Base-by-base conservation (phyloP, 2,797 vertebrate species). In the Siniperca obscura region DNA sequence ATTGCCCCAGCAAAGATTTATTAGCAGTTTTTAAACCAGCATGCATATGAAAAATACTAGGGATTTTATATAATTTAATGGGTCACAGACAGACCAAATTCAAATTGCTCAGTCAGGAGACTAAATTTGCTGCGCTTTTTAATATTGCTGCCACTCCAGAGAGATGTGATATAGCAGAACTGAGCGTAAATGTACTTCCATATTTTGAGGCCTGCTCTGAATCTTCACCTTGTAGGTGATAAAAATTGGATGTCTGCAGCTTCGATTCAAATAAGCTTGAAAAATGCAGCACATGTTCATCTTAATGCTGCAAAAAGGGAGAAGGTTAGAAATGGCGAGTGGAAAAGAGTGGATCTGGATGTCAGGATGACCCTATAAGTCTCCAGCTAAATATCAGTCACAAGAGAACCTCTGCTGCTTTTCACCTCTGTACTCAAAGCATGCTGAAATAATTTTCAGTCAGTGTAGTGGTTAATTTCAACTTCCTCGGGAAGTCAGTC, bases 31-130 rank as follows among this genome's bases (percentile, higher is more conserved):
- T 91, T 78, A 83, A 78, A 62, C 79, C 70, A 44, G 74, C 74
- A 91, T 89, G 82, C 79, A 91, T 85, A 86, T 91, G 80, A 89
- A 87, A 90, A 90, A 92, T 91, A 91, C 82, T 90, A 77, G 74
- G 74, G 82, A 90, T 92, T 93, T 91, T 87, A 86, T 88, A 87
- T 89, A 84, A 91, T 92, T 91, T 84, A 93, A 93, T 91, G 79
- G 86, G 84, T 87, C 84, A 83, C 83, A 91, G 85, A 87, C 91
- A 89, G 85, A 84, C 84, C 84, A 78, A 88, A 92, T 89, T 93
- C 80, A 81, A 93, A 90, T 85, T 64, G 83, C 85, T 90, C 85
- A 83, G 86, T 91, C 87, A 93, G 82, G 94, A 90, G 84, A 90
- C 82, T 57, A 88, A 80, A 91, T 93, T 81, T 90, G 85, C 88